These are phyloP conservation scores for Adelges cooleyi DNA, from an alignment of 1,140 invertebrate species.

Conservation along the genomic window DNA sequence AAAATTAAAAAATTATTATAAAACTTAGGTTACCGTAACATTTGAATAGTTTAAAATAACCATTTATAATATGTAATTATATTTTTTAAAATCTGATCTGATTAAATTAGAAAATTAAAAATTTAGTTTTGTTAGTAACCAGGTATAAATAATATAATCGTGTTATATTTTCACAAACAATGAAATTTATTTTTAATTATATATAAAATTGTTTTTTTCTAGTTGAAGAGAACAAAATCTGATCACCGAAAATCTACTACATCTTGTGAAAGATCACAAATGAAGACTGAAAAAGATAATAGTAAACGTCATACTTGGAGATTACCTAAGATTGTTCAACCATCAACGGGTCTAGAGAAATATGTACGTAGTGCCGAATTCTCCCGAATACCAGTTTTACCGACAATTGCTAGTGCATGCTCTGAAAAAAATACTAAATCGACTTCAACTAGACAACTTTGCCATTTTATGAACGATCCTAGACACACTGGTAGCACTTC, in stretches of 20 bases:
- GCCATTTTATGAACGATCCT: constrained; percentile 22
- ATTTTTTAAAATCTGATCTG: too few species aligned
- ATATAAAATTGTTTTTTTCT: too few species aligned
- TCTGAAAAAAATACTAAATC: constrained; percentile 14
- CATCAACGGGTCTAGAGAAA: background rate
- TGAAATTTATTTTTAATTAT: too few species aligned
- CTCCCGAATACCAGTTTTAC: constrained; percentile 29
- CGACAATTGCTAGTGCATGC: constrained; percentile 22
- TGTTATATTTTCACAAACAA: too few species aligned
- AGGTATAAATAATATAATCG: too few species aligned
- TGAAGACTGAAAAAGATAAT: constrained; percentile 23
- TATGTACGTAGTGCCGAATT: constrained; percentile 28
- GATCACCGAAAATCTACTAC: background rate
- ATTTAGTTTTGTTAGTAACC: too few species aligned
- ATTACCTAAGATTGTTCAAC: constrained; percentile 29
- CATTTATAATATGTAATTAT: too few species aligned
- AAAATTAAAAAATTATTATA: too few species aligned
- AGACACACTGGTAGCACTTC: constrained; percentile 22
- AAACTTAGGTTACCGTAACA: too few species aligned
- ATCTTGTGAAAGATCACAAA: constrained; percentile 15
- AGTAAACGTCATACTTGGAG: constrained; percentile 15
- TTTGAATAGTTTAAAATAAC: too few species aligned
- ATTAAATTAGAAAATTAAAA: too few species aligned
- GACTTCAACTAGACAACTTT: constrained; percentile 16
- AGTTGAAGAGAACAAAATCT: constrained; percentile 16